Base-by-base conservation (phyloP, 2,797 vertebrate species). In the Steatocranus sp. region DNA sequence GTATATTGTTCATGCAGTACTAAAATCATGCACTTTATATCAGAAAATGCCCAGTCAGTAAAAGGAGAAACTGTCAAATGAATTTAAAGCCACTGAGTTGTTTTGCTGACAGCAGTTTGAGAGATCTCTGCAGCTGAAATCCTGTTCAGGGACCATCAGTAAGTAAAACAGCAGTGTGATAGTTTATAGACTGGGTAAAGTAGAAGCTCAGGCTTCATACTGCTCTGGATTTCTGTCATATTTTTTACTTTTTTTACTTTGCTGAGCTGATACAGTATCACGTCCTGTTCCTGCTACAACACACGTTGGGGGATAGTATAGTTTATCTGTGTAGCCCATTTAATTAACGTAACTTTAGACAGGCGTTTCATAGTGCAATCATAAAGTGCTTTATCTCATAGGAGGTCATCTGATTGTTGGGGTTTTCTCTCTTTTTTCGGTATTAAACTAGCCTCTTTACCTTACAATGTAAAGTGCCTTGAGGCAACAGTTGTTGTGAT, bases 341-440 rank as follows among this genome's bases (percentile, higher is more conserved):
- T 61, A 34, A 61, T 61, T 61, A 34, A 4, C 6, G 30, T 7
- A 61, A 34, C 30, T 61, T 34, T 1, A 58, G 17, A 58, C 17
- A 34, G 30, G 53, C 9, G 30, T 58, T 58, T 58, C 30, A n/a
- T 61, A 61, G 56, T 34, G 30, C 1, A 58, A 32, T 34, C 17
- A 11, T n/a, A 7, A 34, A 0, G 10, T 34, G 46, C 18, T 61
- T 61, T 61, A 1, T 58, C 54, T 18, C 54, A 32, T 32, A 56
- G 27, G 27, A 10, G 9, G 27, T 58, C 54, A 58, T 32, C 54
- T 58, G 27, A 58, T 34, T 61, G 30, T 11, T 34, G 56, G 30
- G 17, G 0, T 61, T 50, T 50, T 61, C 10, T 61, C 30, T n/a
- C 15, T 34, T n/a, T 61, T 34, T 34, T 34, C 0, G 0, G 4